phyloP scores from a whole-genome alignment of 2,113 vertebrate species.

The Gallinago paraguaiae region DNA sequence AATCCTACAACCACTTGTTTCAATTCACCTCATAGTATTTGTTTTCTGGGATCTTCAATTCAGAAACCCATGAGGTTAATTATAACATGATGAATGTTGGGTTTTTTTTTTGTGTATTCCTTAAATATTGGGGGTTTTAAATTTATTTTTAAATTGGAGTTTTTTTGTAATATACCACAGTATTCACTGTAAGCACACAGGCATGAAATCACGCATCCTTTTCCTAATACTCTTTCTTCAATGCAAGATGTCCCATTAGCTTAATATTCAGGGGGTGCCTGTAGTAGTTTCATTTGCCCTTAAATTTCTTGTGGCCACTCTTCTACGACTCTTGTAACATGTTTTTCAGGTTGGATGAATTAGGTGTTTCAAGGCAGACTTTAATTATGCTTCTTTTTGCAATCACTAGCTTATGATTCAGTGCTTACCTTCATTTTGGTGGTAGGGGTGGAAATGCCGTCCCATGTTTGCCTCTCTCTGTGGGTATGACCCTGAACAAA shows the following conservation, averaged over 20 bases:
- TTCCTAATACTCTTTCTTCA: not conserved
- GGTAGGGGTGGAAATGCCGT: not conserved
- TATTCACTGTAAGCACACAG: not conserved
- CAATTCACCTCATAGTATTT: not conserved
- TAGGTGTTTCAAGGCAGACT: not conserved
- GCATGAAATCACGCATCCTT: not conserved
- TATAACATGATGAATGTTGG: not conserved
- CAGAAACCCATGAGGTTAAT: not conserved
- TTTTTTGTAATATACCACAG: not conserved
- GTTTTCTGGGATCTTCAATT: not conserved
- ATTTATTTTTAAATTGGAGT: not conserved
- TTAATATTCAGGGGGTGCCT: not conserved
- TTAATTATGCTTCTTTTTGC: not conserved
- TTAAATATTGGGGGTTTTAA: not conserved
- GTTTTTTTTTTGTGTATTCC: not conserved
- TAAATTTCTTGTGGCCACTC: not conserved
- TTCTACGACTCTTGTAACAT: not conserved
- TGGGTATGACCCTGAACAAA: not conserved
- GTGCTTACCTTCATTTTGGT: not conserved
- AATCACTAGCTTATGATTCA: not conserved
- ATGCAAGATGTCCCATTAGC: not conserved
- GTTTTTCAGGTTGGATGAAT: constrained; percentile 18
- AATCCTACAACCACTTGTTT: not conserved
- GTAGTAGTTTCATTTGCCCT: not conserved
- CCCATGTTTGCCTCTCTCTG: rapidly evolving